These are phyloP conservation scores for Alligator mississippiensis DNA, from an alignment of 2,113 vertebrate genomes.

Conservation along the genomic window DNA sequence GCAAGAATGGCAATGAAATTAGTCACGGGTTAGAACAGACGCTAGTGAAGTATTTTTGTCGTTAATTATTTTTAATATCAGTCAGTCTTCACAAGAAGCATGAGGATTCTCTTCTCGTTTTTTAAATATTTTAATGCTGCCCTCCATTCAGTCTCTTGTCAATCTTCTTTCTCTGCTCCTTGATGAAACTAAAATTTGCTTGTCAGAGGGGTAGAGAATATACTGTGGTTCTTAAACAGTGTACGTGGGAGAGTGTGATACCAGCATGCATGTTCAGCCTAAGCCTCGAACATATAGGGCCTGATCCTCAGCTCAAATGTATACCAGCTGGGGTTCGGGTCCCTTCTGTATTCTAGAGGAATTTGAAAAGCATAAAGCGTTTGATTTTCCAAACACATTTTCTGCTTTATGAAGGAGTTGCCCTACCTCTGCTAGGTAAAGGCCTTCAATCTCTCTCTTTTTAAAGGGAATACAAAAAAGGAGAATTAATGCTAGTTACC, in stretches of 20 bases:
- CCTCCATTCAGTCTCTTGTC: neutral
- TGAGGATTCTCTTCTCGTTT: slow-evolving; percentile 4
- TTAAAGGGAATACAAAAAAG: neutral
- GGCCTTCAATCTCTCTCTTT: neutral
- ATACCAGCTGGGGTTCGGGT: neutral
- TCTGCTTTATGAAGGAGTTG: fast-evolving
- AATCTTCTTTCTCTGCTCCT: neutral
- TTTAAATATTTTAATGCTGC: neutral
- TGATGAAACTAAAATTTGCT: neutral
- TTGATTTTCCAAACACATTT: fast-evolving
- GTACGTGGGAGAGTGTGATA: neutral
- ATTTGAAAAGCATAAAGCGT: neutral
- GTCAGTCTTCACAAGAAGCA: neutral
- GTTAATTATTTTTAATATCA: neutral
- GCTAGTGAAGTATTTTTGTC: neutral
- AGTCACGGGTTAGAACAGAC: neutral
- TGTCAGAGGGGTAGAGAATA: neutral
- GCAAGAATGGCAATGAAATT: slow-evolving; percentile 3
- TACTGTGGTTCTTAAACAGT: neutral
- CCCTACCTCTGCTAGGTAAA: neutral
- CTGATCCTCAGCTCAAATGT: neutral
- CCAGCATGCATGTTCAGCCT: neutral
- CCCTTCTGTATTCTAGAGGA: fast-evolving
- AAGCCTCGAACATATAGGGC: neutral
- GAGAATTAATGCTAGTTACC: neutral